Conservation (phyloP, 2,113 vertebrate species). For the Eretmochelys imbricata region DNA sequence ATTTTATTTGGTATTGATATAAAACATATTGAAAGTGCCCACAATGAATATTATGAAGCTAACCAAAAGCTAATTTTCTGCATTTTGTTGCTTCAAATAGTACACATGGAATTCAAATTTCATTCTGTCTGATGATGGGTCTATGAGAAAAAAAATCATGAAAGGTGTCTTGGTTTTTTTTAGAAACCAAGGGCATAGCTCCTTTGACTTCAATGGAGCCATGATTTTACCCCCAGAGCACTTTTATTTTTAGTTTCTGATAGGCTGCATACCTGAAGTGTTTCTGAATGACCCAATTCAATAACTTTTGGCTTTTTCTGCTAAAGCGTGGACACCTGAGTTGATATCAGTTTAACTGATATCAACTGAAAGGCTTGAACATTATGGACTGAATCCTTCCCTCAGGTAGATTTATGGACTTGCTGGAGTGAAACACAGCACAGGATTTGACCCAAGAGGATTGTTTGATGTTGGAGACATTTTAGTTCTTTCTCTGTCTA, state of each 20-base stretch:
- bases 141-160: neutral
- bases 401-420: neutral
- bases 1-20: neutral
- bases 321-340: neutral
- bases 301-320: neutral
- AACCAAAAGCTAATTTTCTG: neutral
- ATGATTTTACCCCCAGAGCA: neutral
- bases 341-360: neutral
- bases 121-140: neutral
- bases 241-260: neutral
- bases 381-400: neutral
- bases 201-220: neutral
- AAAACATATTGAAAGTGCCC: fast-evolving
- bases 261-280: neutral
- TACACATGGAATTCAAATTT: neutral
- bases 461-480: neutral
- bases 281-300: neutral
- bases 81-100: fast-evolving
- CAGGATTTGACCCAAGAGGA: neutral
- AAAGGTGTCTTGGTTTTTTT: neutral
- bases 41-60: neutral
- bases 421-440: neutral
- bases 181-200: neutral
- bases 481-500: neutral
- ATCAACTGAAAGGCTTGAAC: neutral